Evolutionary conservation across 1,140 invertebrate genomes (phyloP).

Genomic region (Trichoplusia ni): DNA sequence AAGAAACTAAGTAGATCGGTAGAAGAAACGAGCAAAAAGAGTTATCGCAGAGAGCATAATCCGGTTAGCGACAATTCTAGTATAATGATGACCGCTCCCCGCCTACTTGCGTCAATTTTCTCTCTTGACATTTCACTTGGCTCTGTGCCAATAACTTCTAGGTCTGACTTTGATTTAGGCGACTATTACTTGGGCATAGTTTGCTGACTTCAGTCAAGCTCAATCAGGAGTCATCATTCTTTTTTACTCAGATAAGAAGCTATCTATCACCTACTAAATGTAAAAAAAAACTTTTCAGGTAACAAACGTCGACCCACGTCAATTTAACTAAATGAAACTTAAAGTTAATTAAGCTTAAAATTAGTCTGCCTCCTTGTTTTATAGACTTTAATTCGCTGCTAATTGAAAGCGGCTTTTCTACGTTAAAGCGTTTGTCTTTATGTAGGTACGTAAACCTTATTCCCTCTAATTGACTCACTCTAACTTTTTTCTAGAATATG

Average conservation of each 20-base stretch:
- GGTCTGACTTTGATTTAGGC: constrained; percentile 18
- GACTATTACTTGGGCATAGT: constrained; percentile 12
- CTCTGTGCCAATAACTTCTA: constrained; percentile 20
- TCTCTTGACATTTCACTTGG: constrained; percentile 24
- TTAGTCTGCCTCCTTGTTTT: background rate
- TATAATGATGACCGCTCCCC: constrained; percentile 4
- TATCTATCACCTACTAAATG: too few species aligned
- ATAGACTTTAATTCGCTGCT: background rate
- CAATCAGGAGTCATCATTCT: too few species aligned
- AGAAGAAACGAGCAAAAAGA: background rate
- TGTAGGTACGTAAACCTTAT: background rate
- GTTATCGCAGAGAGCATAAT: constrained; percentile 1
- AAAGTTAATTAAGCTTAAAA: constrained; percentile 2
- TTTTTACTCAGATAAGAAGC: constrained; percentile 9
- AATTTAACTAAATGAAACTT: background rate
- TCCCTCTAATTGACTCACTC: background rate
- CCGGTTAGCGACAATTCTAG: constrained; percentile 7
- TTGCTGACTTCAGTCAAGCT: too few species aligned
- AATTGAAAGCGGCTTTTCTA: background rate
- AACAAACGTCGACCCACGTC: background rate
- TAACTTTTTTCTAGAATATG: constrained; percentile 9
- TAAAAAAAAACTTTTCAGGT: background rate
- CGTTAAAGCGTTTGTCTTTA: background rate
- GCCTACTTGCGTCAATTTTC: constrained; percentile 21
- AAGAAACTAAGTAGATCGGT: background rate